Base-by-base conservation (phyloP, 2,888 invertebrate genomes). In the Pilophorus perplexus region DNA sequence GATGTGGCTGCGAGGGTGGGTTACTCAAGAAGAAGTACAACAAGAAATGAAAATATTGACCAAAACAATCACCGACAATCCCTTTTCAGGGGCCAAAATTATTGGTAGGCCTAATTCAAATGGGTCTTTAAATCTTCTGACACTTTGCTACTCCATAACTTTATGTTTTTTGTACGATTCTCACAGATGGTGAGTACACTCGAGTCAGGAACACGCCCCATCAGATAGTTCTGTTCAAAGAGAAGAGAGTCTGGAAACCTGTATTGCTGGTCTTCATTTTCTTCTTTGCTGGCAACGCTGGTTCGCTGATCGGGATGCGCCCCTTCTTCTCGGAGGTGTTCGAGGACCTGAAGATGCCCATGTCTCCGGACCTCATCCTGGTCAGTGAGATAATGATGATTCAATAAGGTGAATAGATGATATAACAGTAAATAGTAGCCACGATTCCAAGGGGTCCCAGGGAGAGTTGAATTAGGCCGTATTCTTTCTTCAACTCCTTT, bases 1-100 rank as follows among this genome's bases (percentile, higher is more conserved):
- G 10, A 37, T 25, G 27, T 65, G 64, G 64, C 44, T 65, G n/a
- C 20, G 64, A 28, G 64, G 64, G 2, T 65, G 64, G 64, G 52
- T 52, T 2, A 42, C 38, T 14, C 40, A 16, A 6, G 64, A 65
- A 42, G 64, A 65, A 65, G 54, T 65, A 8, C 42, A 65, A 8
- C 40, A 65, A 6, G 64, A 65, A 54, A 16, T 65, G 14, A n/a
- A 23, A 10, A 8, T 54, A 6, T 10, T 52, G 12, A 28, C 40
- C 6, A 65, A 65, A 40, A 18, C 54, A 5, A 40, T 65, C n/a
- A 27, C 40, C 8, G 54, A 65, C 12, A 62, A 62, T n/a, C 62
- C 62, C 4, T 62, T 18, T 18, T 62, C 62, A 8, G 62, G 62
- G 6, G 48, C 46, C 8, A 62, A 28, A 33, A 62, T 62, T 2